phyloP scores from a whole-genome alignment of 2,797 vertebrate species.

The Neosilurus hyrtlii region DNA sequence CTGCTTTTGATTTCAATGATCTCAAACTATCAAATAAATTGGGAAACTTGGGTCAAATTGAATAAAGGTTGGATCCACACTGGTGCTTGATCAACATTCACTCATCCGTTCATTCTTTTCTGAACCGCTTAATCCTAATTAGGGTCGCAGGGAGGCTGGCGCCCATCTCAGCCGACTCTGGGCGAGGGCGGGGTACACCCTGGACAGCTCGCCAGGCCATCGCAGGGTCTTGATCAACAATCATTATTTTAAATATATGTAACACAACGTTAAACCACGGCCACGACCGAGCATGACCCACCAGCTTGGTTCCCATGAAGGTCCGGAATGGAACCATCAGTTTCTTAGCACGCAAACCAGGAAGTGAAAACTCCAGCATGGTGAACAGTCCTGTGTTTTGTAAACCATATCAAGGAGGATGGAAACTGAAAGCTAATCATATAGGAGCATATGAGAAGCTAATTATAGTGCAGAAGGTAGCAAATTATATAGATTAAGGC shows the following conservation, averaged over 20 bases:
- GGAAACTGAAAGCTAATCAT: not conserved
- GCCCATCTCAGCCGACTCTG: no score
- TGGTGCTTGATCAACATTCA: not conserved
- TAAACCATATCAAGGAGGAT: not conserved
- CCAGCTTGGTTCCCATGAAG: not conserved
- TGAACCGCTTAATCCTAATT: no score
- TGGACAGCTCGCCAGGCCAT: no score
- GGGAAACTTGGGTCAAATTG: not conserved
- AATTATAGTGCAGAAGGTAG: not conserved
- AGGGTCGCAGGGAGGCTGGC: no score
- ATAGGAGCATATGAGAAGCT: not conserved
- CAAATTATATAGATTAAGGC: not conserved
- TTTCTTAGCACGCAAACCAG: not conserved
- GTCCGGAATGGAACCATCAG: not conserved
- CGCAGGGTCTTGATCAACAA: no score
- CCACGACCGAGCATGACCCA: no score
- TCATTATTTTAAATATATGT: no score
- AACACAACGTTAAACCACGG: no score
- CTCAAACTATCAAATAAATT: not conserved
- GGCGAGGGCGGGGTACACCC: no score
- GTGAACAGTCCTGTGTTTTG: not conserved
- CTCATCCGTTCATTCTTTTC: no score
- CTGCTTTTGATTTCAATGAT: not conserved
- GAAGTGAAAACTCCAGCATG: not conserved
- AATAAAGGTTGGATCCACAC: not conserved